Conservation (phyloP, 2,797 vertebrate genomes). For the Anomalospiza imberbis region DNA sequence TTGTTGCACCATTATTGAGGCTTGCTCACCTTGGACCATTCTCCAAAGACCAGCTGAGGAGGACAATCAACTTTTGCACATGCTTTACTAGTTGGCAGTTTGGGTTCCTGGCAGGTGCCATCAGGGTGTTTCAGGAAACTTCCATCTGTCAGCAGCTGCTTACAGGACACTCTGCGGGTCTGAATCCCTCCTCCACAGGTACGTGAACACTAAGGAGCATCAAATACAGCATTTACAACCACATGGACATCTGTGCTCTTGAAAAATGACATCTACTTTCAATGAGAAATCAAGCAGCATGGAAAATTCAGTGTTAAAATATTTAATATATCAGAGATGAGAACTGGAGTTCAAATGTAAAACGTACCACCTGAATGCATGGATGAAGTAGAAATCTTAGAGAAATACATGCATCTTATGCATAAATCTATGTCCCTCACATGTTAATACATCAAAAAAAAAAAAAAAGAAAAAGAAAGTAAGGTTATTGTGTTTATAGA, state of each 20-base stretch:
- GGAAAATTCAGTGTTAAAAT: neutral
- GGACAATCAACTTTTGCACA: conserved; percentile 84
- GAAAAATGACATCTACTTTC: neutral
- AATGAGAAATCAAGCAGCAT: neutral
- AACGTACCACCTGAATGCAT: neutral
- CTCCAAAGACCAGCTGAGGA: conserved; percentile 76
- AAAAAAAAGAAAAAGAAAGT: neutral
- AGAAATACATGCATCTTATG: neutral
- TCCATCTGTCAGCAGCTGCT: conserved; percentile 86
- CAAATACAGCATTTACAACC: neutral
- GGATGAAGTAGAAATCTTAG: neutral
- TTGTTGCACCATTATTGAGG: neutral
- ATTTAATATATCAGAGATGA: neutral
- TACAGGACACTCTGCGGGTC: conserved; percentile 83
- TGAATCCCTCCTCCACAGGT: conserved; percentile 86
- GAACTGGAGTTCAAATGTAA: neutral
- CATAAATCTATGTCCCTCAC: neutral
- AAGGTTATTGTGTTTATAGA: neutral
- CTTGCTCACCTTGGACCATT: conserved; percentile 85
- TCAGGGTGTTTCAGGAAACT: conserved; percentile 79
- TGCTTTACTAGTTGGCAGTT: conserved; percentile 70
- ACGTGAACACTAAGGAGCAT: conserved; percentile 80
- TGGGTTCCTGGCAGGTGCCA: conserved; percentile 73
- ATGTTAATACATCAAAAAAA: neutral
- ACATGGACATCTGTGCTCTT: neutral